Percentiles rank a stretch among this genome's conserved stretches.
Conservation (phyloP, 1,140 invertebrate species). For the Drosophila virilis region DNA sequence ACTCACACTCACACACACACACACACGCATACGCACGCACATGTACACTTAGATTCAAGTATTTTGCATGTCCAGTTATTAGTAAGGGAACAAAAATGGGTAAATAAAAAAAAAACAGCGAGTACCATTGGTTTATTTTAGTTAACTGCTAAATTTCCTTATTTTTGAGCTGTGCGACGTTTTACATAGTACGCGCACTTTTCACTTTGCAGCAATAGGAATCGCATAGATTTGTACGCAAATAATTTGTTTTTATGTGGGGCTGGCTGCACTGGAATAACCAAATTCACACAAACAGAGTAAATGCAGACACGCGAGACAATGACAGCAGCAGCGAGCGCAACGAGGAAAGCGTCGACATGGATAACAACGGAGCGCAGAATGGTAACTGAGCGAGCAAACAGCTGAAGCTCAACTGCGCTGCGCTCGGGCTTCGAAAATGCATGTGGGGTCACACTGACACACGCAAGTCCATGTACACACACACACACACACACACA, state of each 20-base stretch:
- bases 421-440: constrained; percentile 40
- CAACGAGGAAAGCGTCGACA: constrained; percentile 52
- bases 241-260: constrained; percentile 29
- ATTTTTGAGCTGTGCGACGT: constrained; percentile 3
- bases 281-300: constrained; percentile 51
- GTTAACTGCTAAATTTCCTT: constrained; percentile 17
- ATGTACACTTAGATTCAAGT: background rate
- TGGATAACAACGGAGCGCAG: constrained; percentile 74
- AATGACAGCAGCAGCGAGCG: constrained; percentile 42
- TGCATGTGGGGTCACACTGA: constrained; percentile 51
- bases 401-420: constrained; percentile 49
- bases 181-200: constrained; percentile 23
- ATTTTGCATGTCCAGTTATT: constrained; percentile 7
- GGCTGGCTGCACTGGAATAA: constrained; percentile 47
- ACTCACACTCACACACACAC: constrained; percentile 12
- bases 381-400: constrained; percentile 56
- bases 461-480: constrained; percentile 12
- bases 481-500: constrained; percentile 2
- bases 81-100: background rate
- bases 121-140: constrained; percentile 77
- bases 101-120: constrained; percentile 21
- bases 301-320: constrained; percentile 67
- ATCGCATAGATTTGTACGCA: constrained; percentile 48
- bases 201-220: constrained; percentile 1
- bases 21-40: constrained; percentile 3